Evolutionary conservation across 2,888 invertebrate genomes (phyloP), one percentile per base, ranked within the genome.

Genomic region (Hydrotaea diabolus): DNA sequence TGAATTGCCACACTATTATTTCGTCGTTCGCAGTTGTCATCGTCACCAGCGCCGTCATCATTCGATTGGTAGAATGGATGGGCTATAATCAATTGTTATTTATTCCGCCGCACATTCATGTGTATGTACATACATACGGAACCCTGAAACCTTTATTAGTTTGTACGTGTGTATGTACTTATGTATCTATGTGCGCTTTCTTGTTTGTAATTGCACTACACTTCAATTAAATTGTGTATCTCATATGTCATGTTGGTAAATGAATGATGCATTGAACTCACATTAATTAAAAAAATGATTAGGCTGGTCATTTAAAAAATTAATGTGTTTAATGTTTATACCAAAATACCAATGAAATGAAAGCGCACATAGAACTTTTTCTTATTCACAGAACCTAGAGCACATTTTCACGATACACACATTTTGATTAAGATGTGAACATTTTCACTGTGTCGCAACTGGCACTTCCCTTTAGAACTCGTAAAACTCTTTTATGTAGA

Each of bases 251-350:
- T 21, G 55, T 8, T 55, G n/a, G 21, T 21, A 5, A 8, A 11
- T 53, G 53, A 15, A 46, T 31, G 31, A 31, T 55, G 55, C 55
- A 55, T 8, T 9, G 17, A 21, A 55, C 55, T 55, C 55, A 21
- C 55, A 55, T 55, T 55, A 55, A 55, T 55, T 55, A 55, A 55
- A 55, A 17, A 55, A 55, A 55, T 55, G 19, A 55, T 55, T 55
- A 21, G 17, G 55, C 21, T 55, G 55, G 21, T 21, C 21, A 8
- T 17, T 53, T 17, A 55, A 21, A 21, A 17, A 21, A 21, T 55
- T 11, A 55, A 55, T 11, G 19, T 53, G 8, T 53, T 4, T 55
- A 21, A 17, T 21, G 55, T 55, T 5, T n/a, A 7, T 17, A 53
- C 15, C 15, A 53, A 53, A 8, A 46, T 5, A 46, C n/a, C 3